These are phyloP conservation scores for Platyrinchus mystaceus DNA, from an alignment of 2,797 vertebrate genomes.

Conservation along the genomic window DNA sequence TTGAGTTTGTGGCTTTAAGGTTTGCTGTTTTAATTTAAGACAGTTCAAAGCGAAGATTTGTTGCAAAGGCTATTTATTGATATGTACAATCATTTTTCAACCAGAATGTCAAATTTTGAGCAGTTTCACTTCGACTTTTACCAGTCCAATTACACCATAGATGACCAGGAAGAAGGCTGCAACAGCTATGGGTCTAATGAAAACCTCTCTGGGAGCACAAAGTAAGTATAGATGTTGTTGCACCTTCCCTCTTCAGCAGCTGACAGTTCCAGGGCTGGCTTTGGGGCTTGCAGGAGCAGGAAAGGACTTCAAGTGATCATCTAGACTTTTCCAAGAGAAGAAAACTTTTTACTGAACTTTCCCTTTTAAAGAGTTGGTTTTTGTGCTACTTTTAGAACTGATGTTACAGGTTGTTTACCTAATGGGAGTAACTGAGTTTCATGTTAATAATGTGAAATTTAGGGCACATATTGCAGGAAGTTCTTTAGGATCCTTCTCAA, in stretches of 20 bases:
- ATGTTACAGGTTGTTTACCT: background rate
- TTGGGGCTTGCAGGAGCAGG: background rate
- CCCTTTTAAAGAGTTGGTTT: background rate
- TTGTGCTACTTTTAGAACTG: background rate
- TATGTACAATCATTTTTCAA: background rate
- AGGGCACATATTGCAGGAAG: background rate
- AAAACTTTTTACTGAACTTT: background rate
- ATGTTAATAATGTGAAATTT: background rate
- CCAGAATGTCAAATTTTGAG: constrained; percentile 82
- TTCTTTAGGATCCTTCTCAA: background rate
- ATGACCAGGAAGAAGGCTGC: constrained; percentile 74
- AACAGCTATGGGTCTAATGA: constrained; percentile 6
- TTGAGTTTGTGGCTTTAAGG: background rate
- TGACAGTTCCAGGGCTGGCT: background rate
- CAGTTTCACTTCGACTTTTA: constrained; percentile 85
- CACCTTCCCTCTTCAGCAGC: background rate
- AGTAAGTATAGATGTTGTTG: constrained; percentile 59
- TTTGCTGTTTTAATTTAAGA: background rate
- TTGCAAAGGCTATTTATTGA: background rate
- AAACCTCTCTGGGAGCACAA: constrained; percentile 54
- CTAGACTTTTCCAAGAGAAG: background rate
- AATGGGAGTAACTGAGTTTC: background rate
- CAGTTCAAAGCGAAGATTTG: background rate
- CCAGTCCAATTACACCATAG: constrained; percentile 82
- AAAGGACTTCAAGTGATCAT: background rate